Conservation (phyloP, 2,113 vertebrate species). For the Murina feae region DNA sequence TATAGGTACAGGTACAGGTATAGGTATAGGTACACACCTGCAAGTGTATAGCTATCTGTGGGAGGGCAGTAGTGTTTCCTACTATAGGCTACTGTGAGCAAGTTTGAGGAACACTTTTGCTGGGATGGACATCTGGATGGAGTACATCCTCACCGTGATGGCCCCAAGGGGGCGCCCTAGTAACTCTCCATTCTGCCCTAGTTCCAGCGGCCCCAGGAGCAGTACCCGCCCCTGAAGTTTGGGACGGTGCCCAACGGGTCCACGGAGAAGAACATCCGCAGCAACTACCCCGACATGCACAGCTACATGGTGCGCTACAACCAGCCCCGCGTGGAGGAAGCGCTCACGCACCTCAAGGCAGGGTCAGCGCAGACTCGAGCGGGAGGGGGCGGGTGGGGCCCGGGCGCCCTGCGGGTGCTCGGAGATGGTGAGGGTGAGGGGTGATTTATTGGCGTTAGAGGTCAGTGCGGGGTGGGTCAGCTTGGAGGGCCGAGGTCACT, state of each 20-base stretch:
- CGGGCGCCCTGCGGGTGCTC: not conserved
- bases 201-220: slow-evolving; percentile 94
- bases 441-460: not conserved
- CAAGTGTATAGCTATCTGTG: not conserved
- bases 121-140: not conserved
- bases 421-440: not conserved
- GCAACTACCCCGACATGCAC: slow-evolving; percentile 96
- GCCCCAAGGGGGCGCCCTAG: not conserved
- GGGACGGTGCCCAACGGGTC: slow-evolving; percentile 94
- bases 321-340: slow-evolving; percentile 93
- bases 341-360: slow-evolving; percentile 91
- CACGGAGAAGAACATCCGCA: slow-evolving; percentile 95
- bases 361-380: slow-evolving; percentile 80
- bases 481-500: not conserved
- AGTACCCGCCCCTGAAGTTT: slow-evolving; percentile 93
- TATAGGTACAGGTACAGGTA: too few species aligned
- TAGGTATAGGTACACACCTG: not conserved
- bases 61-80: not conserved
- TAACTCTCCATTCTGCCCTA: slow-evolving; percentile 59
- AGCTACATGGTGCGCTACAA: slow-evolving; percentile 96
- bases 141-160: not conserved
- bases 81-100: not conserved
- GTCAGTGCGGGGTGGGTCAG: not conserved
- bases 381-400: rapidly evolving
- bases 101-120: not conserved